Evolutionary conservation across 1,140 invertebrate genomes (phyloP).

Genomic region (Dysdera silvatica): DNA sequence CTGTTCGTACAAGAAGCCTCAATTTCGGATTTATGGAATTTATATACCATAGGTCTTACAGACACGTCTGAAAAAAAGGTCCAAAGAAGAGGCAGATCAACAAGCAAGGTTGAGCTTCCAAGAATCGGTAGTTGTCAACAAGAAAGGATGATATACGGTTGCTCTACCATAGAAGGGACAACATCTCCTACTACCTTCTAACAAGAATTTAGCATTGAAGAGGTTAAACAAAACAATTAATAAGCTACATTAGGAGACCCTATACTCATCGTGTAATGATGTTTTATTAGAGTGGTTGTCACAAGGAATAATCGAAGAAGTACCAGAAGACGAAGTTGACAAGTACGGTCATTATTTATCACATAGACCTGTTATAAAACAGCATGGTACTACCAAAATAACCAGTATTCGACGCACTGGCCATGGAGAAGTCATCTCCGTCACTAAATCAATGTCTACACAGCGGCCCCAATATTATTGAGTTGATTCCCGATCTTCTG

Average conservation of each 20-base stretch:
- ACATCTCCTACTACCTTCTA: neutral
- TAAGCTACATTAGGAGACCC: neutral
- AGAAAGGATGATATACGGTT: neutral
- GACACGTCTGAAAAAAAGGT: too few relatives aligned
- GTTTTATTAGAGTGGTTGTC: neutral
- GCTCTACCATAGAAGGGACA: neutral
- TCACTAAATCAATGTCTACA: neutral
- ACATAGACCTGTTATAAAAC: neutral
- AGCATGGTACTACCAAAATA: neutral
- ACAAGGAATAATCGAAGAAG: neutral
- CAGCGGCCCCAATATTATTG: conserved; percentile 35
- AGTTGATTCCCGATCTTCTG: conserved; percentile 40
- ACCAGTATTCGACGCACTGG: neutral
- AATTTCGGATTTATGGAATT: too few relatives aligned
- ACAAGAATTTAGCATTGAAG: neutral
- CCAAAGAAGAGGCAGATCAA: neutral
- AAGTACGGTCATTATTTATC: neutral
- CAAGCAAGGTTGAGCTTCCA: neutral
- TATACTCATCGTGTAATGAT: neutral
- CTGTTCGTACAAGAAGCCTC: too few relatives aligned
- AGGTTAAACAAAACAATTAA: neutral
- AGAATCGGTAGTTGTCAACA: neutral
- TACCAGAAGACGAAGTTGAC: neutral
- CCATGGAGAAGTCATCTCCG: neutral
- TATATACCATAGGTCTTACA: too few relatives aligned